Evolutionary conservation across 2,797 vertebrate genomes (phyloP), one percentile per base, ranked within the genome.

Genomic region (Leptoclinus maculatus): DNA sequence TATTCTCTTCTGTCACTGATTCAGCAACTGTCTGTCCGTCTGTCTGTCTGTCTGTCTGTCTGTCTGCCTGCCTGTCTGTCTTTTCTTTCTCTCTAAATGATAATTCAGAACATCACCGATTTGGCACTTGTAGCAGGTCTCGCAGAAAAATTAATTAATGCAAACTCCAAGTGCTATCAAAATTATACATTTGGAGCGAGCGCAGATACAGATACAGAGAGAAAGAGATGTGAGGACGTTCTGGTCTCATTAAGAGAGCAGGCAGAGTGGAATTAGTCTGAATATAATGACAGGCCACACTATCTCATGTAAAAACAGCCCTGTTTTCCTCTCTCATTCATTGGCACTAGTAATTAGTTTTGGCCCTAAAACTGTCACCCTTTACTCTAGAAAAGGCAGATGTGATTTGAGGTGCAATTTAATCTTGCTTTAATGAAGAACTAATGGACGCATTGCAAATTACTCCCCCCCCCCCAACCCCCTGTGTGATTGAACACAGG

Each of bases 381-480:
- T 99, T 99, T 99, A 98, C 98, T 99, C 97, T 97, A 97, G 96
- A 96, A 97, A 98, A 98, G 97, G 97, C 98, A 99, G 98, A 99
- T 99, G 97, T 98, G 98, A 99, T 99, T 99, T 97, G 97, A 97
- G 94, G 96, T 97, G 97, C 98, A 99, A 99, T 99, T 99, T 99
- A 99, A 99, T 99, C 98, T 99, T 97, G 98, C 97, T 99, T 99
- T 99, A 99, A 99, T 99, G 98, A 99, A 99, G 97, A 99, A 99
- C 98, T 99, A 99, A 99, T 99, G 98, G 98, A 99, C 97, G 96
- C 97, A 97, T 98, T 95, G 96, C 97, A 99, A 99, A 99, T 99
- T 99, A 99, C 97, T 97, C 54, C 34, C 59, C 11, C 41, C 14
- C 14, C 72, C 14, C 67, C 49, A 68, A 27, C 77, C 76, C 77